Evolutionary conservation across 2,797 vertebrate genomes (phyloP), one percentile per base, ranked within the genome.

Genomic region (Galago senegalensis): DNA sequence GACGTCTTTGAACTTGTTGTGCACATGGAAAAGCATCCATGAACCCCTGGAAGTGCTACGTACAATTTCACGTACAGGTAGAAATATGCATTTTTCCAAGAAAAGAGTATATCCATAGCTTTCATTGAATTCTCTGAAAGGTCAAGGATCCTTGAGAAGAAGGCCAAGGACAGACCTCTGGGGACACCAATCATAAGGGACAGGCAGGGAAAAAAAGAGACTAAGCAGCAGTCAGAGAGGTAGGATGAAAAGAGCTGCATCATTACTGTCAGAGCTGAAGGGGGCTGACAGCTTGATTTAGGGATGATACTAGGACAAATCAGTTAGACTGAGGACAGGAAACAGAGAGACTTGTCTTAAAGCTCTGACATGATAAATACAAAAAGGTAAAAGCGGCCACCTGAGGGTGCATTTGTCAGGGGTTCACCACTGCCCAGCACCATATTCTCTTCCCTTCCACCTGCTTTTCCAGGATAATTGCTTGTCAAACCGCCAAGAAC

Each of bases 81-180:
- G 65, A 91, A 84, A 93, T 13, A 40, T n/a, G 61, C 12, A 17
- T 61, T 80, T 90, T 93, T 87, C 40, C 70, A 76, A 80, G 69
- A 29, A 93, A 80, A 96, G 46, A 81, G 46, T 67, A 87, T 89
- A 80, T 84, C 29, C 76, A 69, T 27, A 49, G 61, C 40, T 92
- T 86, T 94, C 14, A 34, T 0, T 88, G 49, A 89, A 93, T 94
- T 79, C 75, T 94, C 37, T 65, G 40, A 89, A 91, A 93, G 75
- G 46, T 69, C 83, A 69, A 94, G 31, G 49, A 82, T 43, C 82
- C 63, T 53, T 77, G 53, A 91, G 60, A 73, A 31, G 60, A 88
- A 77, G 87, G 49, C 69, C 61, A 92, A 83, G 77, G 80, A 67
- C 23, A 88, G 58, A 43, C 9, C 31, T 13, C 56, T n/a, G 63